Percentiles rank a stretch among this genome's conserved stretches.
Conservation (phyloP, 2,797 vertebrate species). For the Acrocephalus scirpaceus region DNA sequence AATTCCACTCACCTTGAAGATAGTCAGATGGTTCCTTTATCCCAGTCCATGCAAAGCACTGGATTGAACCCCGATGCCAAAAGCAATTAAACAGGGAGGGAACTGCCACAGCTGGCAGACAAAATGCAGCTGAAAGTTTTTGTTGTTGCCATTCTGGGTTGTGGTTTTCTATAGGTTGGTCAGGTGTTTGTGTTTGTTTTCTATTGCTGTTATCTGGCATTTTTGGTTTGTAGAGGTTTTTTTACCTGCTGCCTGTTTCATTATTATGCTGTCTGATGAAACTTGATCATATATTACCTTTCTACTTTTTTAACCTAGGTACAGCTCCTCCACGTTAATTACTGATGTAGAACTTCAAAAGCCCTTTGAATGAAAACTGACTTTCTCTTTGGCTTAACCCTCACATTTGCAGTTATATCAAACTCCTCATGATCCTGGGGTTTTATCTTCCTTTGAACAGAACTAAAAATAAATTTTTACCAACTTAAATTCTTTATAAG, state of each 20-base stretch:
- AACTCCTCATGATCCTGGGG: not conserved
- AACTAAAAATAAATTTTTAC: not conserved
- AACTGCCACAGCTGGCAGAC: accelerated
- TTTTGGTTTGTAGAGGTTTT: not conserved
- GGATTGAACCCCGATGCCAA: accelerated
- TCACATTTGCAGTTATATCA: not conserved
- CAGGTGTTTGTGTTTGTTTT: not conserved
- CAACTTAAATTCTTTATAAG: not conserved
- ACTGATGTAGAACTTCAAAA: not conserved
- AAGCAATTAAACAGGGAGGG: not conserved
- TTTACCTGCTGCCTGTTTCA: not conserved
- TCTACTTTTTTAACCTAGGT: not conserved
- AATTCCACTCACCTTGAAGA: not conserved
- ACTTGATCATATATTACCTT: not conserved
- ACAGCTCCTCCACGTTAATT: not conserved
- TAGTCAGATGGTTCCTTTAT: not conserved
- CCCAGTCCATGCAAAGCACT: not conserved
- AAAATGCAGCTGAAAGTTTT: not conserved
- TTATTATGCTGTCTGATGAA: not conserved
- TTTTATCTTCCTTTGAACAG: not conserved
- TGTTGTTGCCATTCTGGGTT: not conserved
- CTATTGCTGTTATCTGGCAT: not conserved
- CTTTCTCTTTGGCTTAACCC: not conserved
- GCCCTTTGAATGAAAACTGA: not conserved
- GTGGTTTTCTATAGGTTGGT: not conserved